Conservation (phyloP, 1,140 invertebrate genomes). For the Zaprionus ghesquierei region DNA sequence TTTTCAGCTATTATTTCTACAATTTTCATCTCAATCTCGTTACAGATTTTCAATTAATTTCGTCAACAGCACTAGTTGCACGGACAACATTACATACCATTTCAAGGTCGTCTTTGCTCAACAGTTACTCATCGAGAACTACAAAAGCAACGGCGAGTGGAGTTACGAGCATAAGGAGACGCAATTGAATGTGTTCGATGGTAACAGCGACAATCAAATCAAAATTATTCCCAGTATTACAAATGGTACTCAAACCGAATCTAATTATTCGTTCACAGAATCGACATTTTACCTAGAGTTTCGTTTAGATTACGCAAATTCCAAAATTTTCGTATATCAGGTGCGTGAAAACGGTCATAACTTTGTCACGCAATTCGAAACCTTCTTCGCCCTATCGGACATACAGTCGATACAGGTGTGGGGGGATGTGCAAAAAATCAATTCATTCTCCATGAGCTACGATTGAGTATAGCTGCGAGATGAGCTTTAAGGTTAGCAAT, state of each 20-base stretch:
- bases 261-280: slow-evolving; percentile 72
- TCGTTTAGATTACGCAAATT: slow-evolving; percentile 58
- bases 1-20: background rate
- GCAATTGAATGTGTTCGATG: slow-evolving; percentile 64
- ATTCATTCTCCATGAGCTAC: slow-evolving; percentile 55
- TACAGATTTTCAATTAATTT: slow-evolving; percentile 80
- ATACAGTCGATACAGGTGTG: slow-evolving; percentile 73
- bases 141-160: slow-evolving; percentile 69
- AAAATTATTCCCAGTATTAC: slow-evolving; percentile 21
- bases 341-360: slow-evolving; percentile 53
- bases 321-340: slow-evolving; percentile 60
- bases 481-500: slow-evolving; percentile 42
- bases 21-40: background rate
- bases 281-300: slow-evolving; percentile 68
- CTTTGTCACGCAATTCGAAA: slow-evolving; percentile 52
- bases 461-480: slow-evolving; percentile 38
- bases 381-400: slow-evolving; percentile 47
- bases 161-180: slow-evolving; percentile 50
- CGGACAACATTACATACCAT: slow-evolving; percentile 75
- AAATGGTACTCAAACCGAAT: slow-evolving; percentile 36
- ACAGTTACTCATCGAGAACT: slow-evolving; percentile 68
- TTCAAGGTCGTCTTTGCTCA: slow-evolving; percentile 63
- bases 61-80: slow-evolving; percentile 56
- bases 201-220: slow-evolving; percentile 50
- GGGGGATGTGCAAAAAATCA: slow-evolving; percentile 76